Evolutionary conservation across 2,113 vertebrate species (phyloP), one percentile per base, ranked within the genome.

Genomic region (Drymodes brunneopygia): DNA sequence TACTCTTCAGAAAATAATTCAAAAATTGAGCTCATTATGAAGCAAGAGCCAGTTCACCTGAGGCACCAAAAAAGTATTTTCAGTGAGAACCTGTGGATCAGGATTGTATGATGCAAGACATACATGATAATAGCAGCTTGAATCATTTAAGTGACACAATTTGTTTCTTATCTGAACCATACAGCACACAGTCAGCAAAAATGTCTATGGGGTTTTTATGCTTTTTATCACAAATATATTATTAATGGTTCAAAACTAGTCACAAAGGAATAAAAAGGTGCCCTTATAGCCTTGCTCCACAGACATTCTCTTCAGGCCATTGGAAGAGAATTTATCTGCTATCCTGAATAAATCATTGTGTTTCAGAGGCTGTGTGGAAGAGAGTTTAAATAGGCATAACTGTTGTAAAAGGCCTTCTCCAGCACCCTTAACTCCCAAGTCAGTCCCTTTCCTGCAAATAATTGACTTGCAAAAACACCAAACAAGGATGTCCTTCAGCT

Each of bases 101-200:
- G 57, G 17, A 87, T 38, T 84, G 51, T 22, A 42, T 57, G 70
- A 75, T 91, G n/a, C 35, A 96, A 75, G 15, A 69, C 36, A 84
- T 53, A 61, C 40, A 53, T 91, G 60, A 51, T 72, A 87, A 92
- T 21, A 81, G 17, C 50, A 84, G 53, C 38, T 67, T 71, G 81
- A 86, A 79, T 48, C 47, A 85, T 67, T 92, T 71, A 89, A 86
- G 73, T 57, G 72, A 36, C 31, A 65, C 28, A 79, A 53, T 88
- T 85, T 94, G 10, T 71, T 91, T 92, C 78, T 91, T 94, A 94
- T 95, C 89, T 91, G 61, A 87, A 86, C 36, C 24, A 35, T 31
- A 40, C 31, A 81, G 57, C 53, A 69, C 20, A 75, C 8, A 44
- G 60, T 69, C 87, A 67, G 61, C 21, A 81, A 94, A 93, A 91